Evolutionary conservation across 2,797 vertebrate species (phyloP).

Genomic region (Acipenser oxyrinchus): DNA sequence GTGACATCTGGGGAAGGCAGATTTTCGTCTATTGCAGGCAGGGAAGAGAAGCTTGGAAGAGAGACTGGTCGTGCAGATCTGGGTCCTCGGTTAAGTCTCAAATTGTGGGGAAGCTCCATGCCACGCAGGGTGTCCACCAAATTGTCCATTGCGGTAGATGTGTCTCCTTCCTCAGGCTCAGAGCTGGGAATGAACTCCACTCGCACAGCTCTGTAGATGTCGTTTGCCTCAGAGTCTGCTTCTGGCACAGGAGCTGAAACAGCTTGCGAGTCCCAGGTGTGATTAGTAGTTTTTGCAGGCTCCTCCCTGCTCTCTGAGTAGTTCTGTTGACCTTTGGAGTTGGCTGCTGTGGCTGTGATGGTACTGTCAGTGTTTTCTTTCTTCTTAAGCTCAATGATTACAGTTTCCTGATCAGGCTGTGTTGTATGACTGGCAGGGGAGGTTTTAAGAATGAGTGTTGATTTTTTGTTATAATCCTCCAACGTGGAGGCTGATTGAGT

Average conservation of each 20-base stretch:
- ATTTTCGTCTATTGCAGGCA: constrained; percentile 81
- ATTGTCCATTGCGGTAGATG: constrained; percentile 69
- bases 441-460: too few species aligned
- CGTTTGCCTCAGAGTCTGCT: constrained; percentile 11
- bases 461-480: too few species aligned
- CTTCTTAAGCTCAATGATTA: neutral
- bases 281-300: neutral
- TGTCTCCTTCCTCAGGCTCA: constrained; percentile 46
- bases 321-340: constrained; percentile 6
- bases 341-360: neutral
- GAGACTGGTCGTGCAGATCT: constrained; percentile 41
- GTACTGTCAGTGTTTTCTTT: neutral
- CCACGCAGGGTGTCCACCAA: constrained; percentile 77
- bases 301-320: neutral
- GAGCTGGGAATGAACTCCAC: constrained; percentile 52
- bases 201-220: constrained; percentile 51
- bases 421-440: too few species aligned
- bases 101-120: constrained; percentile 70
- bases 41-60: constrained; percentile 41
- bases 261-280: constrained; percentile 22
- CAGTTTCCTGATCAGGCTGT: neutral
- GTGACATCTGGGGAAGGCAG: constrained; percentile 23
- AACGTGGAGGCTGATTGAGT: too few species aligned
- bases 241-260: constrained; percentile 9
- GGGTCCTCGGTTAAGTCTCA: constrained; percentile 42